phyloP scores from a whole-genome alignment of 2,113 vertebrate species.

The Stigmatopora argus region DNA sequence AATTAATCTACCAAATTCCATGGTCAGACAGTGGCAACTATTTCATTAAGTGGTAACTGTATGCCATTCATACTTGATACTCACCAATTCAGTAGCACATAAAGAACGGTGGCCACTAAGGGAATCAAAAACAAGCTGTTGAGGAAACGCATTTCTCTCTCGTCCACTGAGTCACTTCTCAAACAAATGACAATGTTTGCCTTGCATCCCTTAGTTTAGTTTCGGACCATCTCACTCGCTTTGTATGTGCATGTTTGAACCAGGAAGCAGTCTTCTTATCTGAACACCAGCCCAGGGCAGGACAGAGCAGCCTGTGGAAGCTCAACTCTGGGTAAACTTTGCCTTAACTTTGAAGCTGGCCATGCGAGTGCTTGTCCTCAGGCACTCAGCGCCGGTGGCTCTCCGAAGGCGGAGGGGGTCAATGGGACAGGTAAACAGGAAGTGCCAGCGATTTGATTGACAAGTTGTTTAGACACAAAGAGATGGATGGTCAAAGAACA shows the following conservation, averaged over 20 bases:
- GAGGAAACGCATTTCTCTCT: slow-evolving; percentile 8
- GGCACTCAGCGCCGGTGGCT: slow-evolving; percentile 53
- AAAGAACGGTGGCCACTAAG: slow-evolving; percentile 16
- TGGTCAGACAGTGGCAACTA: too few species aligned
- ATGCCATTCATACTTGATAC: neutral
- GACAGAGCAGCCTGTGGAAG: slow-evolving; percentile 62
- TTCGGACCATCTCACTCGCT: slow-evolving; percentile 27
- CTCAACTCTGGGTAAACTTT: slow-evolving; percentile 69
- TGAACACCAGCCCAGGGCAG: slow-evolving; percentile 44
- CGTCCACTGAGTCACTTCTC: slow-evolving; percentile 44
- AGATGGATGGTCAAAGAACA: slow-evolving; percentile 57
- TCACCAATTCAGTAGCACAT: slow-evolving; percentile 13
- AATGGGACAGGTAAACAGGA: slow-evolving; percentile 72
- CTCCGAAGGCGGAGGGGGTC: slow-evolving; percentile 55
- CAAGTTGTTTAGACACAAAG: slow-evolving; percentile 67
- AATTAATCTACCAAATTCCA: too few species aligned
- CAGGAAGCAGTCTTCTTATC: slow-evolving; percentile 59
- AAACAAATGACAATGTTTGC: slow-evolving; percentile 53
- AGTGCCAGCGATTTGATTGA: slow-evolving; percentile 56
- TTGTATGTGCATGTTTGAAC: slow-evolving; percentile 51
- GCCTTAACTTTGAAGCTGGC: slow-evolving; percentile 65
- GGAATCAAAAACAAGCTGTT: slow-evolving; percentile 32
- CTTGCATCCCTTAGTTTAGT: slow-evolving; percentile 19
- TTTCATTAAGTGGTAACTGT: neutral
- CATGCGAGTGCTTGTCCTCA: slow-evolving; percentile 57